These are phyloP conservation scores for Polydrusus tereticollis DNA, from an alignment of 2,888 invertebrate species.

Conservation along the genomic window DNA sequence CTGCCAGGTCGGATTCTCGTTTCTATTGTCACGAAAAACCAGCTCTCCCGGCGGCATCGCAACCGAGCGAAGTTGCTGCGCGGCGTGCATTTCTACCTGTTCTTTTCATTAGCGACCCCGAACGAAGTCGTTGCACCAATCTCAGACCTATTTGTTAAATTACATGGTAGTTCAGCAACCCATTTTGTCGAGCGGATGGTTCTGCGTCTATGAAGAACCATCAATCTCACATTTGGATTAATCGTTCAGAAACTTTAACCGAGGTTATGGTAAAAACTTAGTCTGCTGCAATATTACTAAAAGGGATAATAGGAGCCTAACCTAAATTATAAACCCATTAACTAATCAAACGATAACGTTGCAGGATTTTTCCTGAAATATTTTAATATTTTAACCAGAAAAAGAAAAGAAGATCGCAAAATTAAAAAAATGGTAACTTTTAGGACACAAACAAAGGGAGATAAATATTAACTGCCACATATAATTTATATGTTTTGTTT, in stretches of 20 bases:
- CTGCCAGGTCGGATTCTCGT: conserved; percentile 48
- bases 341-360: too few relatives aligned
- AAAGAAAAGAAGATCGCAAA: too few relatives aligned
- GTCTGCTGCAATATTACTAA: too few relatives aligned
- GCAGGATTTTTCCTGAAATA: too few relatives aligned
- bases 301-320: too few relatives aligned
- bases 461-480: too few relatives aligned
- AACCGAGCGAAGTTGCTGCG: conserved; percentile 31
- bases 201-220: conserved; percentile 26
- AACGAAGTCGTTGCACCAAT: conserved; percentile 47
- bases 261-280: too few relatives aligned
- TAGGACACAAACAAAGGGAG: too few relatives aligned
- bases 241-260: not conserved
- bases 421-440: too few relatives aligned
- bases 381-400: too few relatives aligned
- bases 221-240: not conserved
- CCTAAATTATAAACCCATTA: too few relatives aligned
- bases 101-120: conserved; percentile 45
- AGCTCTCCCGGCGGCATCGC: conserved; percentile 41
- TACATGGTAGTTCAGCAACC: conserved; percentile 41
- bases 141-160: conserved; percentile 48
- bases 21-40: conserved; percentile 50
- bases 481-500: too few relatives aligned
- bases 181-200: conserved; percentile 34
- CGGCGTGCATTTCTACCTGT: conserved; percentile 45